Evolutionary conservation across 2,888 invertebrate species (phyloP), one percentile per base, ranked within the genome.

Genomic region (Sphecodes monilicornis): DNA sequence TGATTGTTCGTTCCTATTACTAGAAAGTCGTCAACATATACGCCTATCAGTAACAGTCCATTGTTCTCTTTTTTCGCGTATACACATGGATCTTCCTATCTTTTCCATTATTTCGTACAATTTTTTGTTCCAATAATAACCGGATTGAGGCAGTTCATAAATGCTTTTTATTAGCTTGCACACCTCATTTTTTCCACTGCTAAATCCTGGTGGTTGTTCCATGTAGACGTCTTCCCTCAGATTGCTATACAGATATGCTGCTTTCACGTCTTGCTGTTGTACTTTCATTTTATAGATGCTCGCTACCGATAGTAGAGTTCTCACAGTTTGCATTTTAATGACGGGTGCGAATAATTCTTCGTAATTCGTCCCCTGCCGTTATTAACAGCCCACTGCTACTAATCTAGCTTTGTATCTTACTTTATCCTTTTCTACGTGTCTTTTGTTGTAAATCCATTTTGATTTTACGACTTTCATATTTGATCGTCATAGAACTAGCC

Each of bases 361-460:
- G 3, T 54, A 43, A 3, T 43, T 43, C 16, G 16, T 54, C n/a
- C n/a, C n/a, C 0, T 54, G 22, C n/a, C 54, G 8, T 54, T 54
- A n/a, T 0, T 54, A n/a, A 8, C 54, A 54, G 2, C 54, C 54
- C 1, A 54, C 10, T 8, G 54, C 54, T 8, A 54, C 54, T 54
- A 54, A 54, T n/a, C n/a, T n/a, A 0, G 54, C 54, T 54, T 54
- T 54, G 10, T 54, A 54, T 10, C n/a, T 0, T 0, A 43, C 43
- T 16, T 0, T 0, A 0, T 54, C n/a, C 10, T n/a, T 1, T n/a
- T 8, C 54, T n/a, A n/a, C 8, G 0, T 54, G 22, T 0, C 8
- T 54, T 1, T 54, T 54, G n/a, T 54, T 54, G n/a, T 54, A 54
- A 3, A 54, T 0, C 54, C 54, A 54, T 1, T 54, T 54, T 0